Conservation (phyloP, 2,113 vertebrate species). For the Vulpes vulpes region DNA sequence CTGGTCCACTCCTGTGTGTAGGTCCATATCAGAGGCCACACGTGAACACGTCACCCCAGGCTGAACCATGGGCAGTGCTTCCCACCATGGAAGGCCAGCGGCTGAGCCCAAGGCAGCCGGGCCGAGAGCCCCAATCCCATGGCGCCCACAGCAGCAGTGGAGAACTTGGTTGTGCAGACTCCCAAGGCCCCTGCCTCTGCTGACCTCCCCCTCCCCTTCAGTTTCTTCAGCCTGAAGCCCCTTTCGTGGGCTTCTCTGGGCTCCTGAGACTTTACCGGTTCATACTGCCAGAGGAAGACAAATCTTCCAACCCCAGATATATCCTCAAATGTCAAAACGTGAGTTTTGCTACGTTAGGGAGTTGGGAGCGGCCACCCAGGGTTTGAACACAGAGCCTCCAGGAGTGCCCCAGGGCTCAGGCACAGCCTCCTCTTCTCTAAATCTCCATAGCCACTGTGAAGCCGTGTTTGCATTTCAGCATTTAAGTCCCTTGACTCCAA, state of each 20-base stretch:
- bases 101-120: rapidly evolving
- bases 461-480: too few species aligned
- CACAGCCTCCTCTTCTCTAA: neutral
- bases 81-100: neutral
- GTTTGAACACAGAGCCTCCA: neutral
- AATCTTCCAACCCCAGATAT: neutral
- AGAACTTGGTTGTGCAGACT: neutral
- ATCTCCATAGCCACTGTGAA: neutral
- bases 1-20: neutral
- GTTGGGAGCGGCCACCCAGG: too few species aligned
- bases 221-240: neutral
- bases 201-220: neutral
- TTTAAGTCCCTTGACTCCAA: neutral
- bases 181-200: neutral
- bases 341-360: neutral
- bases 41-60: neutral
- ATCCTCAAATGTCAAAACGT: neutral
- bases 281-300: neutral
- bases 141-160: neutral
- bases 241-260: neutral
- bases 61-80: neutral
- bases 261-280: neutral
- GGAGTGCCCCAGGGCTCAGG: rapidly evolving
- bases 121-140: neutral
- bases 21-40: rapidly evolving